Conservation (phyloP, 2,797 vertebrate genomes). For the Hapalemur alaotrensis region DNA sequence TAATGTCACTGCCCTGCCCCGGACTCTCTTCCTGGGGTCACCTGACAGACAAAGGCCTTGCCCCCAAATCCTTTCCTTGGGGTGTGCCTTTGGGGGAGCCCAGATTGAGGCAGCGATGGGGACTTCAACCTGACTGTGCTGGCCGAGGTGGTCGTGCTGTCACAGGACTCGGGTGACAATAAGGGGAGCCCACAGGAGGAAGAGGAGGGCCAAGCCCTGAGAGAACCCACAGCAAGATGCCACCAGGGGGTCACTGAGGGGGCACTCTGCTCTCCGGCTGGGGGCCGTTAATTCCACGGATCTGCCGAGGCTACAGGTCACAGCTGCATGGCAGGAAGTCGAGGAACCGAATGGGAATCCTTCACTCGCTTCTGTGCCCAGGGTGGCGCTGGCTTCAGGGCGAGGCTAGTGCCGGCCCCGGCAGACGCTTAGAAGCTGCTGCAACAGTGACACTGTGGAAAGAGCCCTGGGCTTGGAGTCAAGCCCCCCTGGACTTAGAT, state of each 20-base stretch:
- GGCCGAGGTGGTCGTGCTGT: background rate
- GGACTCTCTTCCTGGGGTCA: background rate
- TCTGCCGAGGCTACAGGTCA: background rate
- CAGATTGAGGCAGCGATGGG: background rate
- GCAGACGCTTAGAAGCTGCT: background rate
- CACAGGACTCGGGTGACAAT: background rate
- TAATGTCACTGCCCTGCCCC: background rate
- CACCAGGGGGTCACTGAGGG: accelerated
- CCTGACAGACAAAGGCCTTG: background rate
- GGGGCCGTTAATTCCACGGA: background rate
- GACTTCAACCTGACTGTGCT: background rate
- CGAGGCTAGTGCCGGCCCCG: background rate
- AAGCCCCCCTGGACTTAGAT: background rate
- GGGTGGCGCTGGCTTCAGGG: background rate
- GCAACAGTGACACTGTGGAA: background rate
- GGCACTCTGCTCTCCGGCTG: accelerated
- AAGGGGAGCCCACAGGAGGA: background rate
- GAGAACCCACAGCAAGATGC: background rate
- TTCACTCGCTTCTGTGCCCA: too few relatives aligned
- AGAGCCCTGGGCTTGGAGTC: background rate
- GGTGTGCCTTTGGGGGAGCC: background rate
- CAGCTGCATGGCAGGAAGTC: accelerated
- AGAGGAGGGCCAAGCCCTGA: background rate
- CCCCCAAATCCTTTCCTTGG: background rate
- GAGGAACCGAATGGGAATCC: accelerated